These are phyloP conservation scores for Brachionichthys hirsutus DNA, from an alignment of 2,113 vertebrate genomes.

Conservation along the genomic window DNA sequence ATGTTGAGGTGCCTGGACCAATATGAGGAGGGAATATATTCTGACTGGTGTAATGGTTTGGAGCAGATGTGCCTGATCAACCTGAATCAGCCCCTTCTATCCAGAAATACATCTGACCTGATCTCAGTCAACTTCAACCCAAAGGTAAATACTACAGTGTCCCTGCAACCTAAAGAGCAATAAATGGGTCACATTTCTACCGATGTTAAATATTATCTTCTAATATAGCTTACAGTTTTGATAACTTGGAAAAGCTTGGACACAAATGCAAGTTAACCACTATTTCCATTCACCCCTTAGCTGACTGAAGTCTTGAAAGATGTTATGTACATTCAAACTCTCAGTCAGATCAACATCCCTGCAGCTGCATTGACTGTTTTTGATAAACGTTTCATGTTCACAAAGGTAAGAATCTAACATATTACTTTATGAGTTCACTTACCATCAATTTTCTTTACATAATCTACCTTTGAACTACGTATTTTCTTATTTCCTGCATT, in stretches of 20 bases:
- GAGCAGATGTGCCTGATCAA: conserved; percentile 79
- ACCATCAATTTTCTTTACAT: not conserved
- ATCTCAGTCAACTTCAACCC: conserved; percentile 83
- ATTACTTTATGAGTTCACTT: not conserved
- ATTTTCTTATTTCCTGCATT: conserved; percentile 7
- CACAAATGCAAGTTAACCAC: not conserved
- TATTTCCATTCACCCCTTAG: conserved; percentile 56
- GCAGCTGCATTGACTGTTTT: conserved; percentile 76
- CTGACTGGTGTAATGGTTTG: conserved; percentile 76
- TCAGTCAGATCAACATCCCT: conserved; percentile 75
- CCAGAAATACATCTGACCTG: conserved; percentile 63
- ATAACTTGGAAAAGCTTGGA: not conserved
- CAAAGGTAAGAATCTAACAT: conserved; percentile 74
- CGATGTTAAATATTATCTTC: too few relatives aligned
- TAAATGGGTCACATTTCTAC: too few relatives aligned
- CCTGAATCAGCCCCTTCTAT: conserved; percentile 80
- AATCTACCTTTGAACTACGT: not conserved
- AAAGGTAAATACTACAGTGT: conserved; percentile 62
- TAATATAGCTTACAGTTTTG: too few relatives aligned
- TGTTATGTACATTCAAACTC: conserved; percentile 80
- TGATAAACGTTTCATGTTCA: conserved; percentile 76
- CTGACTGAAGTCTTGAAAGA: conserved; percentile 81
- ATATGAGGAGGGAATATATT: conserved; percentile 74
- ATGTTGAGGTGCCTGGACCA: conserved; percentile 76
- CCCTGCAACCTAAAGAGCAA: not conserved